Base-by-base conservation (phyloP, 2,113 vertebrate genomes). In the Brachypodius melanocephalos region DNA sequence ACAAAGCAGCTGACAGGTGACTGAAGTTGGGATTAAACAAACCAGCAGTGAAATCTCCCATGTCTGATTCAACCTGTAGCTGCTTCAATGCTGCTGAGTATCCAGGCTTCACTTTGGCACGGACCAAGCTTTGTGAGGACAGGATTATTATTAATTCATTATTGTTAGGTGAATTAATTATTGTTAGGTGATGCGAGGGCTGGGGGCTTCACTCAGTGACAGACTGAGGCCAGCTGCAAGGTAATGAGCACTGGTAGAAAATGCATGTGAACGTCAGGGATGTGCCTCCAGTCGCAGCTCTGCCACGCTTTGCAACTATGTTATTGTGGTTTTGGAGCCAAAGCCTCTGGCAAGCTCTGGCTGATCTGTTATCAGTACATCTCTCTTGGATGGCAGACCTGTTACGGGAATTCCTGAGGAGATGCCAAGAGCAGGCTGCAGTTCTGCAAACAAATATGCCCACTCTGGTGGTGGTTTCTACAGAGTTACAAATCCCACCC, bases 241-340 rank as follows among this genome's bases (percentile, higher is more conserved):
- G 43, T 32, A n/a, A n/a, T 19, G 46, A n/a, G 22, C 38, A 7
- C 9, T 2, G 0, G 36, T 9, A 55, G 36, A 46, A 62, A 66
- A 63, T 0, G 1, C 1, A 0, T 5, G 25, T n/a, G 61, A 40
- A 4, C 4, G 1, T 51, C 29, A 28, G 24, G 42, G 54, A 10
- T 29, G 26, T 51, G 49, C 78, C 45, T 15, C 2, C 0, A 1
- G 8, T 36, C 10, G 3, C 61, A 7, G 55, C 24, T 72, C 55
- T 61, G 65, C 52, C 1, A 0, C 2, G 1, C 24, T 1, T 1
- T 12, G 6, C 25, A 59, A 5, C 61, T 13, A 1, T 4, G 1
- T 43, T 22, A 31, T 42, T 57, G 15, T 11, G 59, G 7, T 79
- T 84, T 38, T 22, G 58, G 46, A 88, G 55, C 36, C 48, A 49